Evolutionary conservation across 2,888 invertebrate genomes (phyloP).

Genomic region (Agapostemon virescens): DNA sequence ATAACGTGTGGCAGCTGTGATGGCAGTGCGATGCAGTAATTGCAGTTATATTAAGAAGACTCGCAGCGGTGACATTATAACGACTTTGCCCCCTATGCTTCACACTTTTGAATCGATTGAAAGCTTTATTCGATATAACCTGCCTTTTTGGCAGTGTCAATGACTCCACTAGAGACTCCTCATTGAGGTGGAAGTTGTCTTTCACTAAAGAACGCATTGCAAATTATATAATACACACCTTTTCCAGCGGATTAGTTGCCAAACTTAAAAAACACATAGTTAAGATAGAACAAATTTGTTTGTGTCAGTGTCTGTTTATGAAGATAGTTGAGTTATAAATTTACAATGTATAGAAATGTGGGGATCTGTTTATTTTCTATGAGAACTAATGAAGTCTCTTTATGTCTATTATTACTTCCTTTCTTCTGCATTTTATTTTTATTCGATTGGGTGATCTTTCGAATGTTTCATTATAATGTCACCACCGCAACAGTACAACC

Average conservation of each 20-base stretch:
- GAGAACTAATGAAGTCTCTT: background rate
- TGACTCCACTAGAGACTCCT: background rate
- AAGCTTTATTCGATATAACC: background rate
- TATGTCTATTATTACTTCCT: too few species aligned
- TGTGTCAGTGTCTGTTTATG: background rate
- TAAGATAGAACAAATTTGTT: background rate
- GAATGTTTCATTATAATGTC: constrained; percentile 25
- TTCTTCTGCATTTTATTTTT: background rate
- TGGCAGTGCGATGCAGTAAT: constrained; percentile 58
- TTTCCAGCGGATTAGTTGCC: background rate
- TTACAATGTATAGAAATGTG: background rate
- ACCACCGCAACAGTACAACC: constrained; percentile 53
- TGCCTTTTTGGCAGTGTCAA: background rate
- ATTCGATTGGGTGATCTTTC: background rate
- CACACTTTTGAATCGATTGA: background rate
- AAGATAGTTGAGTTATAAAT: background rate
- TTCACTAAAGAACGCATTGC: background rate
- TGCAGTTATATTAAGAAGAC: constrained; percentile 42
- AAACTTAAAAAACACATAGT: background rate
- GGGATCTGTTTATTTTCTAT: background rate
- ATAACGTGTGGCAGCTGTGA: constrained; percentile 68
- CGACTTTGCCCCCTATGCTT: background rate
- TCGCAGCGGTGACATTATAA: constrained; percentile 52
- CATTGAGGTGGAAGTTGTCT: background rate
- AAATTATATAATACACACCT: background rate